A percentile compares a stretch with the other conserved stretches of the same genome.
These are phyloP conservation scores for Leptinotarsa haldemani DNA, from an alignment of 2,888 invertebrate species.

Conservation along the genomic window DNA sequence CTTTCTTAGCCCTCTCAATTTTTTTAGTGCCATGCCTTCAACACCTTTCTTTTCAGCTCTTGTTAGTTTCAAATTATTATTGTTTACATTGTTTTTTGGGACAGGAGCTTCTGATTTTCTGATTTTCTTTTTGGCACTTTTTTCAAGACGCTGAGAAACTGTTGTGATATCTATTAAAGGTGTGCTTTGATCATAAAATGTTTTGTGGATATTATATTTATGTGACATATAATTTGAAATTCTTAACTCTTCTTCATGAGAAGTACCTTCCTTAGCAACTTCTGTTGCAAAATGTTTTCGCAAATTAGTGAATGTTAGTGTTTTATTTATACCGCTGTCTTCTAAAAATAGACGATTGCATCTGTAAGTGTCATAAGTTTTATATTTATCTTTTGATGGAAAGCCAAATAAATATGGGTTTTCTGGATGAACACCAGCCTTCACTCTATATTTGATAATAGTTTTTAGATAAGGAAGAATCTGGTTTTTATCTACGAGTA, in stretches of 20 bases:
- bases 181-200: conserved; percentile 28
- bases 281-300: conserved; percentile 32
- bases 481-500: too few relatives aligned
- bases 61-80: not conserved
- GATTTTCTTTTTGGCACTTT: conserved; percentile 13
- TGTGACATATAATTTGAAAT: conserved; percentile 28
- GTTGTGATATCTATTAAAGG: conserved; percentile 23
- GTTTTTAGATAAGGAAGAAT: conserved; percentile 15
- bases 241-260: conserved; percentile 12
- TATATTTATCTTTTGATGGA: conserved; percentile 24
- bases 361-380: conserved; percentile 25
- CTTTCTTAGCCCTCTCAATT: not conserved
- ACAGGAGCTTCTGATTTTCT: conserved; percentile 5
- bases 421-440: conserved; percentile 18
- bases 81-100: not conserved
- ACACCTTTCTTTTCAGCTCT: not conserved
- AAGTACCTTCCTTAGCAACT: conserved; percentile 21
- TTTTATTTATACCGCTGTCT: conserved; percentile 20
- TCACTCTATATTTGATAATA: conserved; percentile 16
- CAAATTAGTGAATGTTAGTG: conserved; percentile 24
- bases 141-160: conserved; percentile 21
- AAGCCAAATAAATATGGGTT: conserved; percentile 26
- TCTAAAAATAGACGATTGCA: conserved; percentile 28
- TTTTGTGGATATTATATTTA: conserved; percentile 25
- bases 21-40: not conserved